Conservation (phyloP, 2,797 vertebrate genomes). For the Chiroxiphia lanceolata region DNA sequence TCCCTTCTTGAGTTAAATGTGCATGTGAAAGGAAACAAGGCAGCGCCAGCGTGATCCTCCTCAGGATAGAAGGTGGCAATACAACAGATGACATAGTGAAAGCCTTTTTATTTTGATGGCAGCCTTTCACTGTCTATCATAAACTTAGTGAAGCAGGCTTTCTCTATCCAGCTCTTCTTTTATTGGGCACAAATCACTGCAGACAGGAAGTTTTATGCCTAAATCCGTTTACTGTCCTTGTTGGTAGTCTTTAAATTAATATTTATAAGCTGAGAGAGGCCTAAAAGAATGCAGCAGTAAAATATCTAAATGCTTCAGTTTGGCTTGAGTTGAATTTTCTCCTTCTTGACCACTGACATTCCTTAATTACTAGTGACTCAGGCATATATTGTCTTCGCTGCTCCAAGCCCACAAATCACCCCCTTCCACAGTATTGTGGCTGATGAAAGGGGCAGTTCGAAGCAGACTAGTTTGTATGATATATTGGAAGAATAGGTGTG, state of each 20-base stretch:
- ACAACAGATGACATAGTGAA: conserved; percentile 23
- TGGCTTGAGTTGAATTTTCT: conserved; percentile 66
- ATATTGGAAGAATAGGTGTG: conserved; percentile 23
- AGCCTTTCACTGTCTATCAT: conserved; percentile 78
- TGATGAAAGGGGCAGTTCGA: conserved; percentile 47
- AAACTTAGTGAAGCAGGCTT: conserved; percentile 78
- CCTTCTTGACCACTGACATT: conserved; percentile 75
- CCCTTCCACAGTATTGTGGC: conserved; percentile 17
- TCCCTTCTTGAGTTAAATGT: background rate
- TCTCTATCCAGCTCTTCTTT: conserved; percentile 76
- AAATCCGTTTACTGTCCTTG: conserved; percentile 85
- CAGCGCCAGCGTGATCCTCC: background rate
- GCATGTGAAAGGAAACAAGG: conserved; percentile 45
- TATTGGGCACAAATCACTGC: conserved; percentile 81
- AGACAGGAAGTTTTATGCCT: conserved; percentile 81
- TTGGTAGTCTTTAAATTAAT: conserved; percentile 86
- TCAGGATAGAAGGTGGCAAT: conserved; percentile 46
- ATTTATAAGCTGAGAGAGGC: conserved; percentile 81
- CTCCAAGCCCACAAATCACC: conserved; percentile 71
- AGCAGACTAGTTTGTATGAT: conserved; percentile 26
- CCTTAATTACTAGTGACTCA: conserved; percentile 79
- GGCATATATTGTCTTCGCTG: conserved; percentile 20
- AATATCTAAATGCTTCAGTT: conserved; percentile 76
- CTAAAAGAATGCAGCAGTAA: conserved; percentile 77
- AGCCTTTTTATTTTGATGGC: conserved; percentile 74